phyloP scores from a whole-genome alignment of 2,888 invertebrate genomes.

The Platerodrilus igneus region DNA sequence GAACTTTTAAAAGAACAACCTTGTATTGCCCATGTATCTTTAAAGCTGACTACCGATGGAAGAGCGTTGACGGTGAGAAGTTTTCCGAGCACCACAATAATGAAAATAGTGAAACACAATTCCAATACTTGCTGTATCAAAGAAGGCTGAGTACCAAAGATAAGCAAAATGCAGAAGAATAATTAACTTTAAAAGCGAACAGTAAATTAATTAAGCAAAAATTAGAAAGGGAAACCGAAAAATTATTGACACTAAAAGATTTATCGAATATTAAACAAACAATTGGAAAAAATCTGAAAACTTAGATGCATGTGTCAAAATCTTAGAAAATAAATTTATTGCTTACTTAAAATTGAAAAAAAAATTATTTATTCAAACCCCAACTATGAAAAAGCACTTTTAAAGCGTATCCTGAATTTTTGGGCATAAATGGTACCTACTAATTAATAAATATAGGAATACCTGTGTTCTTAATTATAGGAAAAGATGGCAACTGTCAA shows the following conservation, averaged over 20 bases:
- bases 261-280: slow-evolving; percentile 1
- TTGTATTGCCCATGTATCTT: too few species aligned
- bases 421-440: background rate
- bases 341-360: background rate
- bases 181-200: background rate
- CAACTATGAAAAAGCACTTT: background rate
- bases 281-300: background rate
- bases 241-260: background rate
- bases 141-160: background rate
- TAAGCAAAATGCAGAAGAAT: background rate
- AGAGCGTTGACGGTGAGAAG: too few species aligned
- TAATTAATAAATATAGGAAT: slow-evolving; percentile 1
- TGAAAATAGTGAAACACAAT: background rate
- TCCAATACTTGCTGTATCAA: background rate
- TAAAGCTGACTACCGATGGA: too few species aligned
- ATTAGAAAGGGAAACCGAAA: background rate
- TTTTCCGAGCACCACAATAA: background rate
- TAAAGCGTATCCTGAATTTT: background rate
- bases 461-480: background rate
- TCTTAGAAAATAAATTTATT: background rate
- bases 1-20: too few species aligned
- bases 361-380: background rate
- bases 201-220: slow-evolving; percentile 1
- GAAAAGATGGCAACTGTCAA: slow-evolving; percentile 1
- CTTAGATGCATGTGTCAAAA: background rate